Evolutionary conservation across 2,888 invertebrate species (phyloP).

Genomic region (Rhynchonema sp.): DNA sequence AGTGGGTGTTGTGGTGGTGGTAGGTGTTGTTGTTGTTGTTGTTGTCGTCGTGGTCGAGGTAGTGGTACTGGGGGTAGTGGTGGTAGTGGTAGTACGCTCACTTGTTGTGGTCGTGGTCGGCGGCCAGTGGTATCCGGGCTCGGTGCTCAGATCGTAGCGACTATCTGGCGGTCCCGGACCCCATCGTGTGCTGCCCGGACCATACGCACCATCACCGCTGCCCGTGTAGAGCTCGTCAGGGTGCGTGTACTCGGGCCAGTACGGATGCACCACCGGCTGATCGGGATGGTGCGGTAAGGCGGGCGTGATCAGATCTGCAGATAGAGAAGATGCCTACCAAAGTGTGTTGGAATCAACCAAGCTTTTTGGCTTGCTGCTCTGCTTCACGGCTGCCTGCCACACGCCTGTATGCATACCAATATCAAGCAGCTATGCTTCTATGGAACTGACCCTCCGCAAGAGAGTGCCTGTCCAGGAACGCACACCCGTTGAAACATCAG

Average conservation of each 20-base stretch:
- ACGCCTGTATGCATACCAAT: too few species aligned
- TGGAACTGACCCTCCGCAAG: too few species aligned
- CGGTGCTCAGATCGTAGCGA: too few species aligned
- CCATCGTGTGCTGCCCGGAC: neutral
- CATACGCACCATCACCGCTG: neutral
- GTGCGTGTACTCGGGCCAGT: neutral
- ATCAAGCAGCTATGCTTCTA: too few species aligned
- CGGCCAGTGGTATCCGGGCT: neutral
- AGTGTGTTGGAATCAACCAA: too few species aligned
- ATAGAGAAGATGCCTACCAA: too few species aligned
- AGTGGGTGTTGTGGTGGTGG: neutral
- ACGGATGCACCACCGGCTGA: neutral
- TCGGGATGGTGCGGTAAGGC: neutral
- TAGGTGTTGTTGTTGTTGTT: neutral
- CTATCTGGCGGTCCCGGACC: neutral
- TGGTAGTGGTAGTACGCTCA: conserved; percentile 5
- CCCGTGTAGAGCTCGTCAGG: neutral
- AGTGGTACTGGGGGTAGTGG: conserved; percentile 8
- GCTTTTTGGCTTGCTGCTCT: too few species aligned
- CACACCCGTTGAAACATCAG: too few species aligned
- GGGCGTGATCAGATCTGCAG: neutral
- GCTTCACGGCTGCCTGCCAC: too few species aligned
- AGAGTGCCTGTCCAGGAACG: too few species aligned
- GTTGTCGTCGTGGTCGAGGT: neutral
- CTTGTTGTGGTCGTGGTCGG: neutral